phyloP scores from a whole-genome alignment of 1,140 invertebrate genomes.

The Pseudoatta argentina region DNA sequence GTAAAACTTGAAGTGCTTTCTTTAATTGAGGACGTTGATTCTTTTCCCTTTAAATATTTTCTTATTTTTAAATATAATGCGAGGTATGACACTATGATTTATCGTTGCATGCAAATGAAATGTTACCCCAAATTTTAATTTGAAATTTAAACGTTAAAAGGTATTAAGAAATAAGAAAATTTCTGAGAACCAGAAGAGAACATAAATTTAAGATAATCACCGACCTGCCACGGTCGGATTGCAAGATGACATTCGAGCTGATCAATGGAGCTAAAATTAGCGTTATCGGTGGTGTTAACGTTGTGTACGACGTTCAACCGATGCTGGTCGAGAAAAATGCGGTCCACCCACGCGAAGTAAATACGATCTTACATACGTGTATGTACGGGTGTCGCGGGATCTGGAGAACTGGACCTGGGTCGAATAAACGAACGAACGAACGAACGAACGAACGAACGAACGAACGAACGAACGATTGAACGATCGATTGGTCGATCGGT shows the following conservation, averaged over 20 bases:
- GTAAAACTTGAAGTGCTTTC: neutral
- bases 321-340: conserved; percentile 44
- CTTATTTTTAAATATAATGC: neutral
- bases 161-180: neutral
- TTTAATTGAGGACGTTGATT: neutral
- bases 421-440: conserved; percentile 44
- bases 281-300: conserved; percentile 1
- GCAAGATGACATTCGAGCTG: conserved; percentile 5
- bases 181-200: neutral
- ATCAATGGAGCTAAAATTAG: conserved; percentile 35
- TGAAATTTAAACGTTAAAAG: conserved; percentile 9
- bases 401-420: neutral
- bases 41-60: neutral
- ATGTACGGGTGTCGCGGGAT: conserved; percentile 34
- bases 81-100: neutral
- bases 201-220: neutral
- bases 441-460: conserved; percentile 45
- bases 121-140: conserved; percentile 1
- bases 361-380: conserved; percentile 25
- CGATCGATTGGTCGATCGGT: conserved; percentile 13
- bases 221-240: neutral
- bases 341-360: conserved; percentile 46
- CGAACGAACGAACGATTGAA: conserved; percentile 27
- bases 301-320: conserved; percentile 5
- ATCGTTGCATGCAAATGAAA: neutral